Conservation (phyloP, 2,113 vertebrate genomes). For the Prinia subflava region DNA sequence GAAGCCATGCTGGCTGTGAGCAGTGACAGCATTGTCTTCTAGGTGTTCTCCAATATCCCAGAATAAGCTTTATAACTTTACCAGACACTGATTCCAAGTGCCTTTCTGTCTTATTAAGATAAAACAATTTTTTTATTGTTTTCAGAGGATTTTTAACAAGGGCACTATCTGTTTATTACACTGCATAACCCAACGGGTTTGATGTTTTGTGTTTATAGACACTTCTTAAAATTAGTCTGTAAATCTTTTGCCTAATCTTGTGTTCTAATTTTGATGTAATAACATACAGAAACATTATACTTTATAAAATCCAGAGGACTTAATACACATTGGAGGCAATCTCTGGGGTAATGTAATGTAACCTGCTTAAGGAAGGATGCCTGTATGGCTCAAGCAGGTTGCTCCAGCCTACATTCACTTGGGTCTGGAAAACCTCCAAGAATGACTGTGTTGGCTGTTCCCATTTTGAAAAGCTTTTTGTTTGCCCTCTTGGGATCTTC, state of each 20-base stretch:
- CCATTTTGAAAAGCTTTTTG: not conserved
- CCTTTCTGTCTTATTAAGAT: not conserved
- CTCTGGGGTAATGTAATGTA: not conserved
- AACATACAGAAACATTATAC: not conserved
- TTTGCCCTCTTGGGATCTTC: not conserved
- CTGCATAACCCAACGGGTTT: not conserved
- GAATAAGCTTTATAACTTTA: not conserved
- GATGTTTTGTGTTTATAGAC: not conserved
- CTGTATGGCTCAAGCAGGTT: not conserved
- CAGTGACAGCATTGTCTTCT: not conserved
- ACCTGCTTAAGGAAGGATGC: not conserved
- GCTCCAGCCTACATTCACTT: not conserved
- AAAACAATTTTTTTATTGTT: not conserved
- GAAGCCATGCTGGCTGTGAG: not conserved
- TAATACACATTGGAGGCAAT: not conserved
- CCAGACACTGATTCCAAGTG: not conserved
- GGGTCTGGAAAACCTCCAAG: not conserved
- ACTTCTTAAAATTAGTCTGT: not conserved
- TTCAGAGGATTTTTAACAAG: not conserved
- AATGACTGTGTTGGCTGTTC: not conserved
- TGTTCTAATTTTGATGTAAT: not conserved
- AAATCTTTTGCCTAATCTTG: not conserved
- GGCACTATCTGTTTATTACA: not conserved
- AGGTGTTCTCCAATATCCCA: not conserved
- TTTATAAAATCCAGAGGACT: not conserved